These are phyloP conservation scores for Drosophila azteca DNA, from an alignment of 1,140 invertebrate species.

Conservation along the genomic window DNA sequence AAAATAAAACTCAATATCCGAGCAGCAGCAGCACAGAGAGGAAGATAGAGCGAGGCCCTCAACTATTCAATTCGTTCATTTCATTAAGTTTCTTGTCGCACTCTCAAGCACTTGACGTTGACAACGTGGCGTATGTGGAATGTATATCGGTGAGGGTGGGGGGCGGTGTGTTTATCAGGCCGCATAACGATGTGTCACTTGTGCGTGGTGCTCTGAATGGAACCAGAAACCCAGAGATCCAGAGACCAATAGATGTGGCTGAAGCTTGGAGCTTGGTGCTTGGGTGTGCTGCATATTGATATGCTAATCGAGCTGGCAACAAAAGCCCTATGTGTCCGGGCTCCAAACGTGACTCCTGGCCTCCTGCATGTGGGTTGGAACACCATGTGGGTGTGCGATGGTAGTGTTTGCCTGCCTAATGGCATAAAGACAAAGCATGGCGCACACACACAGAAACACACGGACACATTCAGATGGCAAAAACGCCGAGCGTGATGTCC, in stretches of 20 bases:
- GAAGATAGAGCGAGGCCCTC: conserved; percentile 19
- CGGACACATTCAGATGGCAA: conserved; percentile 46
- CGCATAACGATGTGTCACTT: conserved; percentile 77
- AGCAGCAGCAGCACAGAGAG: neutral
- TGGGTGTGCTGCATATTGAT: conserved; percentile 65
- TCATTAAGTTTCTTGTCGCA: conserved; percentile 75
- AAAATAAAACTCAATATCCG: conserved; percentile 75
- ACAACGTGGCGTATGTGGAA: conserved; percentile 71
- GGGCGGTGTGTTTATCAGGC: conserved; percentile 62
- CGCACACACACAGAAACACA: conserved; percentile 16
- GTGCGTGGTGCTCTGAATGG: conserved; percentile 44
- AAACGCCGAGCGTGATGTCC: conserved; percentile 60
- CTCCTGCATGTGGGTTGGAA: too few relatives aligned
- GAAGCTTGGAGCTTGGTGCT: neutral
- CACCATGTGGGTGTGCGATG: conserved; percentile 3
- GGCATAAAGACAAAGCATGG: conserved; percentile 69
- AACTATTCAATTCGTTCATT: conserved; percentile 81
- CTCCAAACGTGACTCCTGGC: conserved; percentile 24
- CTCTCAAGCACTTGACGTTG: conserved; percentile 59
- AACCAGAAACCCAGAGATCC: conserved; percentile 8
- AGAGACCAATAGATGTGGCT: neutral
- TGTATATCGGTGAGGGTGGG: conserved; percentile 37
- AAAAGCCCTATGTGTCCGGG: conserved; percentile 6
- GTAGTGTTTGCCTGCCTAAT: conserved; percentile 59
- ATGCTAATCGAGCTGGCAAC: conserved; percentile 73